A percentile compares a stretch with the other conserved stretches of the same genome.
Conservation (phyloP, 2,113 vertebrate genomes). For the Nothocercus nigrocapillus region DNA sequence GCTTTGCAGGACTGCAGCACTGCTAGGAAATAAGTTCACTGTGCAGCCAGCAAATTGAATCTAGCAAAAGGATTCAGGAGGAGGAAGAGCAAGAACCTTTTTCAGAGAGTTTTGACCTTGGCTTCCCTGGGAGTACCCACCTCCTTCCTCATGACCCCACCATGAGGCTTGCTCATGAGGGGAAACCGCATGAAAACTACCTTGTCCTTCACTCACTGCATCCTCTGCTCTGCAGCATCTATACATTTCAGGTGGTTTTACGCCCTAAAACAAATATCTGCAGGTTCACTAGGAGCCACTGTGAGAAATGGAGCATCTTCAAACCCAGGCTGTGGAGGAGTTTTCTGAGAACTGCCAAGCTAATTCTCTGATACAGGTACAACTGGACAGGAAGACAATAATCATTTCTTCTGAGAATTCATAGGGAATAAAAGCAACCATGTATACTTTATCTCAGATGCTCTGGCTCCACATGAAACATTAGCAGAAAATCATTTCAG, state of each 20-base stretch:
- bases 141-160: not conserved
- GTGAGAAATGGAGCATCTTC: not conserved
- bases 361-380: not conserved
- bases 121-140: fast-evolving
- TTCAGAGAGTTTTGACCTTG: not conserved
- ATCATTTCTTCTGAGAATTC: not conserved
- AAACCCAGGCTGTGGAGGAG: not conserved
- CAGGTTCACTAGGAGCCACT: not conserved
- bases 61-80: slow-evolving; percentile 19
- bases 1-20: not conserved
- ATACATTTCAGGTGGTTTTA: not conserved
- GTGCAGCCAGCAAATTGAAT: not conserved
- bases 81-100: slow-evolving; percentile 2
- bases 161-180: not conserved
- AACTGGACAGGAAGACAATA: not conserved
- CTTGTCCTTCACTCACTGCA: not conserved
- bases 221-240: not conserved
- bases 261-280: not conserved
- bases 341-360: not conserved
- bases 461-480: not conserved
- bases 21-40: slow-evolving; percentile 37
- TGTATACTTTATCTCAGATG: not conserved
- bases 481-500: not conserved
- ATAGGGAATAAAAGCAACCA: not conserved
- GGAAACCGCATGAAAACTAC: not conserved